Percentiles rank a stretch among this genome's conserved stretches.
Conservation (phyloP, 2,888 invertebrate genomes). For the Horisme vitalbata region DNA sequence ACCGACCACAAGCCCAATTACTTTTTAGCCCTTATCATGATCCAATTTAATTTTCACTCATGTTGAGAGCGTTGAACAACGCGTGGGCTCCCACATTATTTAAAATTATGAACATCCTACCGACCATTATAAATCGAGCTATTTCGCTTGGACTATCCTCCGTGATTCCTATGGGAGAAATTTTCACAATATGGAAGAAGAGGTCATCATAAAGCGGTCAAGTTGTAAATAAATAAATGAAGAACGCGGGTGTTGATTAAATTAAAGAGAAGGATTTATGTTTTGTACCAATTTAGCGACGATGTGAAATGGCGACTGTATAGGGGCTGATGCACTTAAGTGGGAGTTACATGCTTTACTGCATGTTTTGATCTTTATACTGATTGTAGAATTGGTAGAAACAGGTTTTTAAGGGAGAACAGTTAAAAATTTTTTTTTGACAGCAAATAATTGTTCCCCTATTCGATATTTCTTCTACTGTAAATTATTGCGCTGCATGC, state of each 20-base stretch:
- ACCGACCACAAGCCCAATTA: constrained; percentile 22
- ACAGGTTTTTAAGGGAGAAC: constrained; percentile 5
- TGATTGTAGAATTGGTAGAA: constrained; percentile 19
- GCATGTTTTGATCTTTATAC: constrained; percentile 39
- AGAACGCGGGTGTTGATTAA: constrained; percentile 76
- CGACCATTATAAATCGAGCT: constrained; percentile 43
- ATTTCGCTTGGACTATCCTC: constrained; percentile 22
- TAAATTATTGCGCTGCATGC: no score
- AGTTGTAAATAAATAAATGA: constrained; percentile 53
- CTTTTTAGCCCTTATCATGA: constrained; percentile 42
- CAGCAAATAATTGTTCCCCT: no score
- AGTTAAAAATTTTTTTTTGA: constrained; percentile 2
- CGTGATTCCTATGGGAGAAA: constrained; percentile 31
- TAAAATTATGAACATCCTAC: constrained; percentile 61
- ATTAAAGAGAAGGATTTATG: constrained; percentile 79
- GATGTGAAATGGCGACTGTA: constrained; percentile 68
- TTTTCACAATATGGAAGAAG: constrained; percentile 39
- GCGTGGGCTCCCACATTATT: constrained; percentile 64
- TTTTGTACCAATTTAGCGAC: constrained; percentile 75
- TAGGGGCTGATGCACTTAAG: constrained; percentile 65
- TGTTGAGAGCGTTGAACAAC: constrained; percentile 51
- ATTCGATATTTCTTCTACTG: no score
- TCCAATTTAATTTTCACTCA: constrained; percentile 51
- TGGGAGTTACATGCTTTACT: constrained; percentile 54
- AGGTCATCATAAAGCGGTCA: constrained; percentile 53